These are phyloP conservation scores for Leptinotarsa peninsularis DNA, from an alignment of 2,888 invertebrate species.

Conservation along the genomic window DNA sequence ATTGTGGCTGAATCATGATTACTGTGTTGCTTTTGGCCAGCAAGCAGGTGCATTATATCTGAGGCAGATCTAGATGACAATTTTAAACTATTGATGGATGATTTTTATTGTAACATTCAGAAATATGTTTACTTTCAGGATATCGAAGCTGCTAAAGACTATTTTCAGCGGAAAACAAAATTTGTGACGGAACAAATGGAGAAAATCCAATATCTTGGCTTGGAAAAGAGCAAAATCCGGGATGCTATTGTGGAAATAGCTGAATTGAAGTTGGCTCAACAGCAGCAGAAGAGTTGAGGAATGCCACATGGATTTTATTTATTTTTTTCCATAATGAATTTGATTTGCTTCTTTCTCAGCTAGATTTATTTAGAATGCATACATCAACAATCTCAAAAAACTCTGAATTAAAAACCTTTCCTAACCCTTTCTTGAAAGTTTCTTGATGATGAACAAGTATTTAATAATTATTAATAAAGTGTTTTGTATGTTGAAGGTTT, in stretches of 20 bases:
- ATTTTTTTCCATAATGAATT: neutral
- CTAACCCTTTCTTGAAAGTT: neutral
- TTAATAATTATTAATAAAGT: neutral
- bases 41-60: no score
- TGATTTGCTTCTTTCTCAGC: neutral
- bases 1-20: no score
- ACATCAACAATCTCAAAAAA: neutral
- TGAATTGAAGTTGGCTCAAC: constrained; percentile 78
- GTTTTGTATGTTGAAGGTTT: neutral
- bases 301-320: neutral
- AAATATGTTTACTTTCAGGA: constrained; percentile 67
- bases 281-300: constrained; percentile 52
- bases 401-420: neutral
- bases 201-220: constrained; percentile 85
- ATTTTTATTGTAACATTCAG: neutral
- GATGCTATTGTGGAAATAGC: constrained; percentile 83
- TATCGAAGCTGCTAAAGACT: constrained; percentile 86
- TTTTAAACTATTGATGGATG: no score
- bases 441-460: neutral
- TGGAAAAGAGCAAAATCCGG: constrained; percentile 86
- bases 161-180: constrained; percentile 90
- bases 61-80: no score
- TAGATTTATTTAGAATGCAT: neutral
- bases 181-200: constrained; percentile 96
- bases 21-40: no score